Base-by-base conservation (phyloP, 2,113 vertebrate genomes). In the Cyanocitta stelleri region DNA sequence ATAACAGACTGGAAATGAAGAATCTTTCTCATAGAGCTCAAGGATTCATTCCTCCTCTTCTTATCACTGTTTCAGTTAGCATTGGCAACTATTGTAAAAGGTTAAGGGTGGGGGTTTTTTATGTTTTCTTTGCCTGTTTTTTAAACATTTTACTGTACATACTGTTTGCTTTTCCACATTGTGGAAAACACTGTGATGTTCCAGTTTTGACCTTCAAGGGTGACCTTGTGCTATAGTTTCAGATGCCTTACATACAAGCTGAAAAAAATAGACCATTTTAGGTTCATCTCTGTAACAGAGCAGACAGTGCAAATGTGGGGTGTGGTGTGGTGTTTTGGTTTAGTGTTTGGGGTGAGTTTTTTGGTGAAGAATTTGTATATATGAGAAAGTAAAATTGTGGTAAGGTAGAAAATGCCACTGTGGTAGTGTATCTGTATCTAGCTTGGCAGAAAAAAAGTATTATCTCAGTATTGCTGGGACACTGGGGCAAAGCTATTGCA, bases 51-150 rank as follows among this genome's bases (percentile, higher is more conserved):
- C 41, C 49, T 51, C 16, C 6, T 27, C 5, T 41, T 61, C 17
- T 52, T 90, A 46, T 13, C 13, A 11, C 18, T 51, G 27, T 46
- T 85, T 46, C 22, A 15, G 6, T 85, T 61, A 75, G 11, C 30
- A 55, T 33, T 83, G 73, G 7, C 21, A 79, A 43, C 16, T 44
- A 6, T n/a, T 88, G 44, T 9, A 73, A 66, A 79, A 33, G 10
- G 13, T 64, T 62, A 75, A 8, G 5, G 7, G 4, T 10, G 23
- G 3, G 4, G 2, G 0, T 0, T 19, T 43, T 11, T 10, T 23
- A 13, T 35, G 6, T 26, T 73, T 39, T n/a, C 7, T 12, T 62
- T 39, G 18, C 9, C 55, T 52, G 7, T 16, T 85, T 85, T 55
- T 74, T 3, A 73, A 64, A 37, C 18, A 10, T 71, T 51, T 89